Conservation (phyloP, 1,140 invertebrate species). For the Dinothrombium tinctorium region DNA sequence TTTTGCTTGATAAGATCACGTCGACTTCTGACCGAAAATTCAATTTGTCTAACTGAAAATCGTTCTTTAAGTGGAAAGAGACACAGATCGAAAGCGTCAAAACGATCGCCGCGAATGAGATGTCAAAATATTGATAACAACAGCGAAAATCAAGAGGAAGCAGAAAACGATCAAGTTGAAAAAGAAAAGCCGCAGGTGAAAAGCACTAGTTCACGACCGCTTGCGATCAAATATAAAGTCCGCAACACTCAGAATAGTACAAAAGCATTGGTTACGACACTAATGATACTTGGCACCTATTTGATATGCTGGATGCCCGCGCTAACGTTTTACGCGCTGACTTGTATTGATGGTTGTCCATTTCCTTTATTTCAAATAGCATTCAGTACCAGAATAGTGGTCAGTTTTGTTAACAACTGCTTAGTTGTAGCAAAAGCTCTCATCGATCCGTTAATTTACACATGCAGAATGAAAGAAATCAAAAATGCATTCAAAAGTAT, state of each 20-base stretch:
- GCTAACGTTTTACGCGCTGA: constrained; percentile 26
- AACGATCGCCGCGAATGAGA: neutral
- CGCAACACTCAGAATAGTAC: constrained; percentile 18
- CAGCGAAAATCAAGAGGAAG: neutral
- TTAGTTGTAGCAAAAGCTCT: constrained; percentile 36
- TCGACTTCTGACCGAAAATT: constrained; percentile 16
- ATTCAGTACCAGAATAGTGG: constrained; percentile 1
- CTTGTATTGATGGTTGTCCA: constrained; percentile 24
- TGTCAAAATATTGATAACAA: neutral
- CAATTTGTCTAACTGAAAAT: neutral
- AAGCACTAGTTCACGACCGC: neutral
- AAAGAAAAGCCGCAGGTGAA: neutral
- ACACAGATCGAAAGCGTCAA: neutral
- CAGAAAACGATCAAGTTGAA: neutral
- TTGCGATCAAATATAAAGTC: neutral
- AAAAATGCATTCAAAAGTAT: constrained; percentile 14
- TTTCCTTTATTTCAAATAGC: constrained; percentile 7
- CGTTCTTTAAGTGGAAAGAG: too few relatives aligned
- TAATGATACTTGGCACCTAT: constrained; percentile 39
- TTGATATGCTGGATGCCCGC: constrained; percentile 38
- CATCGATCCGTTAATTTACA: constrained; percentile 41
- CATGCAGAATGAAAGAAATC: constrained; percentile 37
- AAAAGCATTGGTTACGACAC: constrained; percentile 38
- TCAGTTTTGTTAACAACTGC: constrained; percentile 15
- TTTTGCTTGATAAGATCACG: constrained; percentile 29